Evolutionary conservation across 1,140 invertebrate species (phyloP).

Genomic region (Diploscapter pachys): DNA sequence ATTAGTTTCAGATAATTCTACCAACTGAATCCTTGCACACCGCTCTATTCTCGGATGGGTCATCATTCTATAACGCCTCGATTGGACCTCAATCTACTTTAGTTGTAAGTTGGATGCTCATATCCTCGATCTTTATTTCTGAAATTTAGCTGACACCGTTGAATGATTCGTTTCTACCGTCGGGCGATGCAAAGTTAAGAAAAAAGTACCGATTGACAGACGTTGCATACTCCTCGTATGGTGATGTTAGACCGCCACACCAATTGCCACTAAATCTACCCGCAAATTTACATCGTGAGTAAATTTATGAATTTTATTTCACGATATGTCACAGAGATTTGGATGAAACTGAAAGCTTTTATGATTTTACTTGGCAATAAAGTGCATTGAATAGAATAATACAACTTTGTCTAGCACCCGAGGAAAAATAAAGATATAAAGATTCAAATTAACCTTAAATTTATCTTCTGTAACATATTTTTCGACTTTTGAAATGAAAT

Average conservation of each 20-base stretch:
- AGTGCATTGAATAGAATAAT: too few species aligned
- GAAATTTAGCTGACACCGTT: not conserved
- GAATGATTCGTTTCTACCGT: conserved; percentile 31
- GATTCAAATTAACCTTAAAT: too few species aligned
- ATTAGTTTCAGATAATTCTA: conserved; percentile 29
- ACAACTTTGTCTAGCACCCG: too few species aligned
- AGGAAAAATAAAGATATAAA: too few species aligned
- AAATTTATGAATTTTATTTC: not conserved
- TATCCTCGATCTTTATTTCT: not conserved
- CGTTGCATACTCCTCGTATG: conserved; percentile 41
- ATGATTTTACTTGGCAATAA: too few species aligned
- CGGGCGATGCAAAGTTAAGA: conserved; percentile 9
- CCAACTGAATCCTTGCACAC: conserved; percentile 43
- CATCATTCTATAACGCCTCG: conserved; percentile 40
- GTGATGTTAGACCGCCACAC: conserved; percentile 34
- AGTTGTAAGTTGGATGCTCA: conserved; percentile 12
- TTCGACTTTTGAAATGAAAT: too few species aligned
- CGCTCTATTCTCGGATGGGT: conserved; percentile 51
- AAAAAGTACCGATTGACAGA: conserved; percentile 45
- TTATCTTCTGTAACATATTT: too few species aligned
- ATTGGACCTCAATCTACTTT: conserved; percentile 25
- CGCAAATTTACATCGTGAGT: conserved; percentile 23
- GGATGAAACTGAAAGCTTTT: too few species aligned
- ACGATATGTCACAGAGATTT: not conserved
- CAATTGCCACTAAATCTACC: conserved; percentile 32